Percentiles rank a stretch among this genome's conserved stretches.
phyloP scores from a whole-genome alignment of 2,888 invertebrate species.

The Lasioglossum zephyrum region DNA sequence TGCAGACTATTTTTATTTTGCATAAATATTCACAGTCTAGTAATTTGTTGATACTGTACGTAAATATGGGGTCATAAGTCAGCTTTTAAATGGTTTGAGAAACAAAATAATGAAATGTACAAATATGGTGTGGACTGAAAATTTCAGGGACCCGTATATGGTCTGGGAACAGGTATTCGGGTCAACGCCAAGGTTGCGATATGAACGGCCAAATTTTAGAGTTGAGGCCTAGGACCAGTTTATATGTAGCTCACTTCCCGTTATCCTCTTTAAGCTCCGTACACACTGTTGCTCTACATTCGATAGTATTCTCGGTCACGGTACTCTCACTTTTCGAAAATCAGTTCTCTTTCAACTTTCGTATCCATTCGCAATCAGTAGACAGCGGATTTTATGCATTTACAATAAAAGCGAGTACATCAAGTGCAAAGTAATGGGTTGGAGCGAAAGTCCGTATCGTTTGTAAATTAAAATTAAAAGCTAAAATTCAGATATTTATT shows the following conservation, averaged over 20 bases:
- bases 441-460: too few species aligned
- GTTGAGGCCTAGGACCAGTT: slow-evolving; percentile 32
- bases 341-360: background rate
- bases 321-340: background rate
- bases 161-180: slow-evolving; percentile 6
- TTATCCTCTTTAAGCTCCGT: slow-evolving; percentile 36
- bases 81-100: background rate
- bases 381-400: background rate
- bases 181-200: slow-evolving; percentile 28
- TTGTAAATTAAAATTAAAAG: too few species aligned
- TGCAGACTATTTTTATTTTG: too few species aligned
- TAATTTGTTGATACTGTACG: background rate
- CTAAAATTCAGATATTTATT: too few species aligned
- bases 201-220: slow-evolving; percentile 19
- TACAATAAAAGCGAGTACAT: background rate
- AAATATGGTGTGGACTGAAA: background rate
- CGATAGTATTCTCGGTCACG: background rate
- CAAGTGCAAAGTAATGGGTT: background rate
- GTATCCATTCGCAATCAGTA: background rate
- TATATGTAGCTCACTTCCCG: slow-evolving; percentile 33
- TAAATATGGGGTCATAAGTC: background rate
- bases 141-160: background rate
- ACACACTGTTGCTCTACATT: background rate
- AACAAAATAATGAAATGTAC: background rate
- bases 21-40: too few species aligned